Conservation (phyloP, 2,797 vertebrate genomes). For the Neosilurus mollespiculum region DNA sequence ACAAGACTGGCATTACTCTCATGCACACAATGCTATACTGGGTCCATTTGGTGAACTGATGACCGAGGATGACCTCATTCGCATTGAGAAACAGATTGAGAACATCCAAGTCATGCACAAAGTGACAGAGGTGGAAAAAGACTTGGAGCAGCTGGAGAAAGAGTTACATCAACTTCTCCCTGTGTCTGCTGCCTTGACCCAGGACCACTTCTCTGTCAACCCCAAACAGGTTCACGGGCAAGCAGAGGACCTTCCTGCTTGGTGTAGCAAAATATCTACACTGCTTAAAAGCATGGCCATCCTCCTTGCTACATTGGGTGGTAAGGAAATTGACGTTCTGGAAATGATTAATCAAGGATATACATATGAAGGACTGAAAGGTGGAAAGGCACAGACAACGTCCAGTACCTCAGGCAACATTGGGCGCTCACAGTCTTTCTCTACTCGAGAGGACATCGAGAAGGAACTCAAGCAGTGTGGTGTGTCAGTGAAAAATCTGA, state of each 20-base stretch:
- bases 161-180: slow-evolving; percentile 84
- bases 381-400: slow-evolving; percentile 48
- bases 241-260: slow-evolving; percentile 81
- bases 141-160: slow-evolving; percentile 79
- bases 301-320: slow-evolving; percentile 80
- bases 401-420: slow-evolving; percentile 65
- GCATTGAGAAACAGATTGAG: slow-evolving; percentile 92
- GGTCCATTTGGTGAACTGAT: slow-evolving; percentile 90
- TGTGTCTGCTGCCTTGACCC: slow-evolving; percentile 74
- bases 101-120: slow-evolving; percentile 94
- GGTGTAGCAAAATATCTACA: slow-evolving; percentile 83
- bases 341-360: slow-evolving; percentile 76
- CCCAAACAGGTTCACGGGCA: slow-evolving; percentile 85
- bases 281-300: slow-evolving; percentile 83
- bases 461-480: slow-evolving; percentile 90
- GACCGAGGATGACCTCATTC: slow-evolving; percentile 87
- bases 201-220: slow-evolving; percentile 80
- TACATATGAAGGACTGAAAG: slow-evolving; percentile 65
- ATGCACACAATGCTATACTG: slow-evolving; percentile 80
- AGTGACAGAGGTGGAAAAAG: slow-evolving; percentile 83
- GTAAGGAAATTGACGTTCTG: slow-evolving; percentile 77
- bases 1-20: slow-evolving; percentile 86
- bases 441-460: slow-evolving; percentile 85
- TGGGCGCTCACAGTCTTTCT: slow-evolving; percentile 87
- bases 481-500: slow-evolving; percentile 90